Evolutionary conservation across 1,140 invertebrate genomes (phyloP), one percentile per base, ranked within the genome.

Genomic region (Melanaphis sacchari): DNA sequence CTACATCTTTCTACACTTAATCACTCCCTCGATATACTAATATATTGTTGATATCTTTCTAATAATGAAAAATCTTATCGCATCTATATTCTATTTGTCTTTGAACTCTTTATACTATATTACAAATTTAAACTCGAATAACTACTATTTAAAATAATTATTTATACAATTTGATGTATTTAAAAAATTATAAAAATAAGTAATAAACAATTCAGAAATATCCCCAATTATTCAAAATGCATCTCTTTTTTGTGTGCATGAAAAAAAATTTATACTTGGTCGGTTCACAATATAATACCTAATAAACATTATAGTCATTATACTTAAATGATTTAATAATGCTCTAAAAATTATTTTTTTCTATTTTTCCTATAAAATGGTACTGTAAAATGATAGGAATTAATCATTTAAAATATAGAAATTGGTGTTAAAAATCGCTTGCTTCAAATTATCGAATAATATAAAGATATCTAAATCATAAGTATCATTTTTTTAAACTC

Each of bases 21-120:
- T 43, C 90, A 76, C 43, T 66, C 90, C 90, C 90, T 76, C n/a
- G 90, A 81, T 91, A 91, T 91, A 91, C 66, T n/a, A 46, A 38
- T 43, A 91, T 36, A 26, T 76, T 91, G 90, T 91, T 91, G 59
- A 91, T 91, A 91, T 40, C 31, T 76, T n/a, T 15, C 21, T 91
- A 91, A 76, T 81, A 36, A 26, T 40, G 40, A 31, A 66, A 22
- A 46, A 40, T 91, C 52, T 43, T 15, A 38, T 41, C 40, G 43
- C 54, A 91, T 91, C 90, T 21, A 43, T 91, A n/a, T 59, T 91
- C 76, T 76, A 91, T 91, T 76, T n/a, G 26, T 88, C 40, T 84
- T 84, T 41, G 18, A 76, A 76, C 88, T 24, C 26, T 49, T n/a
- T 54, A 54, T 24, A 54, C 38, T 38, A 7, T 38, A 22, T 90